Conservation (phyloP, 2,888 invertebrate species). For the Pyralis farinalis region DNA sequence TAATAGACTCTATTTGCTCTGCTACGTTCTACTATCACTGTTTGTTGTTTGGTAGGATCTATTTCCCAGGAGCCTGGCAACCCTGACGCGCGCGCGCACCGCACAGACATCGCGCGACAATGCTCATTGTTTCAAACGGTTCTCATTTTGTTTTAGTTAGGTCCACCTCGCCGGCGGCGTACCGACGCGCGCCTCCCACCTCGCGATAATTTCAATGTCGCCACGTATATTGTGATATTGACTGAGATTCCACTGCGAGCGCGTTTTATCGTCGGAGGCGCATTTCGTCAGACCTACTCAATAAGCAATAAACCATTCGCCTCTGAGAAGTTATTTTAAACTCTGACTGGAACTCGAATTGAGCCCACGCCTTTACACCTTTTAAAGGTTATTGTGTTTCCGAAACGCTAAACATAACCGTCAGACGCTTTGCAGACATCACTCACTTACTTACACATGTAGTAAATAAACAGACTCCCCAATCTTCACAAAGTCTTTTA, state of each 20-base stretch:
- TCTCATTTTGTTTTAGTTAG: constrained; percentile 69
- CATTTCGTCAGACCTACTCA: constrained; percentile 75
- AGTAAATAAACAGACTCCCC: constrained; percentile 1
- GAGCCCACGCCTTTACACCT: constrained; percentile 74
- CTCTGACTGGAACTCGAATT: constrained; percentile 59
- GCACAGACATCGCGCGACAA: constrained; percentile 57
- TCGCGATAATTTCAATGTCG: constrained; percentile 77
- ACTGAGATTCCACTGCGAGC: constrained; percentile 71
- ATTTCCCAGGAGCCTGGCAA: constrained; percentile 16
- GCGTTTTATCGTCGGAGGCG: constrained; percentile 71
- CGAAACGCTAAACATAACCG: constrained; percentile 58
- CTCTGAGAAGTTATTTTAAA: constrained; percentile 77
- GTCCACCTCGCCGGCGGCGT: constrained; percentile 46
- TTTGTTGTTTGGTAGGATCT: too few species aligned
- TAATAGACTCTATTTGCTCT: too few species aligned
- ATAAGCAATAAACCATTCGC: constrained; percentile 80
- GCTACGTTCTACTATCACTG: too few species aligned
- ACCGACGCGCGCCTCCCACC: constrained; percentile 64
- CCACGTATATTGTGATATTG: constrained; percentile 73
- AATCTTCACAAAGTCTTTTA: too few species aligned
- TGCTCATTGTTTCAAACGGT: constrained; percentile 74
- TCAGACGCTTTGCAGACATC: constrained; percentile 25
- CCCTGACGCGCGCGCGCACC: constrained; percentile 22
- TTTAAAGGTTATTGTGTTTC: constrained; percentile 78
- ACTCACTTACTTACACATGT: constrained; percentile 18